Base-by-base conservation (phyloP, 2,113 vertebrate species). In the Alectura lathami region DNA sequence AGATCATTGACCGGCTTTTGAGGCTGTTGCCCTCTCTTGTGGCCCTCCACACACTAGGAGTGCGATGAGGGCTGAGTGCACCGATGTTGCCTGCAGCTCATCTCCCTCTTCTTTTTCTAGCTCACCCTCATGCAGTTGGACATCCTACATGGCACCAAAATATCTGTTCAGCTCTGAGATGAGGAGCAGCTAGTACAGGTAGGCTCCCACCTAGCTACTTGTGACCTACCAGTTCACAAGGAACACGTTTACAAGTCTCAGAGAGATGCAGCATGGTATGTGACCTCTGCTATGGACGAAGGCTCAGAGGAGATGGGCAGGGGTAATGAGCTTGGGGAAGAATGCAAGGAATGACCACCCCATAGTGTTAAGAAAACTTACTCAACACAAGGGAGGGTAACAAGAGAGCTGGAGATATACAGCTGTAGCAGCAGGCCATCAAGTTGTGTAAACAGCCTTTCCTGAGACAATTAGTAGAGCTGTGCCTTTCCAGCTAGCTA, bases 91-190 rank as follows among this genome's bases (percentile, higher is more conserved):
- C 48, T 60, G 13, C 29, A 87, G 64, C 36, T 81, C 77, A 78
- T 78, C 50, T 62, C 40, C 8, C 26, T 63, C 8, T 17, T 72
- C 36, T 66, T 38, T 48, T 17, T 32, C 60, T 45, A 67, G 64
- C 16, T 87, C 38, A 63, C 54, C 22, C 14, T 57, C 23, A 12
- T 45, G 16, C 64, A 87, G 42, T 27, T 26, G 38, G 60, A 70
- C 26, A 34, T 17, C 14, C 4, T 60, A 67, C 42, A 24, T 1
- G 1, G 24, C 51, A 78, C 32, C 4, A 4, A 70, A 56, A 45
- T 2, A 59, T 0, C 0, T n/a, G 7, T 4, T 54, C 56, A 72
- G 34, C 34, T 70, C n/a, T 3, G 3, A 73, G 18, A 17, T 1
- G 4, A 77, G 68, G 13, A 66, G 60, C 50, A 81, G 45, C 7